phyloP scores from a whole-genome alignment of 2,888 invertebrate species.

The Apodemia zela region DNA sequence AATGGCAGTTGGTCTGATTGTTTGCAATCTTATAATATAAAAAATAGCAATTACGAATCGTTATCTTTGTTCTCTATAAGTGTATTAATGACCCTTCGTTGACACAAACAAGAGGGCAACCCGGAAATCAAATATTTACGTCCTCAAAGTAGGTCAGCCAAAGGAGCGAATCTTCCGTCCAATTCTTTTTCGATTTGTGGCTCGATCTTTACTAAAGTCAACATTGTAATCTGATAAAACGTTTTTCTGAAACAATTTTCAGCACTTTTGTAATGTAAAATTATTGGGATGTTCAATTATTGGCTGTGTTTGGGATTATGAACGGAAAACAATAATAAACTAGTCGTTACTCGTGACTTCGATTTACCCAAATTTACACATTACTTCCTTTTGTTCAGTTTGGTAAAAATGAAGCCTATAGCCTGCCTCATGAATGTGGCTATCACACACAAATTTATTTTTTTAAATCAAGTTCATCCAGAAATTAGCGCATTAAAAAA shows the following conservation, averaged over 20 bases:
- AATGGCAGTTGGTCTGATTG: no score
- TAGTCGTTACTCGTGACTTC: no score
- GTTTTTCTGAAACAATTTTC: slow-evolving; percentile 2
- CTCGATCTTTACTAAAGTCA: slow-evolving; percentile 1
- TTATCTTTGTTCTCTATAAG: slow-evolving; percentile 9
- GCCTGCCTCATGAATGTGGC: no score
- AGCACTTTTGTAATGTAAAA: slow-evolving; percentile 1
- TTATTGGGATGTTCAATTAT: neutral
- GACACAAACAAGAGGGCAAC: slow-evolving; percentile 19
- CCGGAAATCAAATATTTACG: slow-evolving; percentile 41
- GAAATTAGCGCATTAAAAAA: no score
- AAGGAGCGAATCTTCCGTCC: slow-evolving; percentile 14
- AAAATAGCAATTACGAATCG: slow-evolving; percentile 1
- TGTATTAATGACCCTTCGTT: slow-evolving; percentile 16
- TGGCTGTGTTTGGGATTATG: neutral
- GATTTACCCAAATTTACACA: no score
- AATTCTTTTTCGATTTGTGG: slow-evolving; percentile 15
- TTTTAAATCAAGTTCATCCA: no score
- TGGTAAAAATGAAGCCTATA: no score
- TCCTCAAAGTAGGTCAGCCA: slow-evolving; percentile 31
- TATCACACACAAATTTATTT: no score
- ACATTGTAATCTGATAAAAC: slow-evolving; percentile 12
- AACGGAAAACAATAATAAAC: no score
- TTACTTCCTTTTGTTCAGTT: no score
- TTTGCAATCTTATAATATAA: no score